These are phyloP conservation scores for Elaphurus davidianus DNA, from an alignment of 2,113 vertebrate species.

Conservation along the genomic window DNA sequence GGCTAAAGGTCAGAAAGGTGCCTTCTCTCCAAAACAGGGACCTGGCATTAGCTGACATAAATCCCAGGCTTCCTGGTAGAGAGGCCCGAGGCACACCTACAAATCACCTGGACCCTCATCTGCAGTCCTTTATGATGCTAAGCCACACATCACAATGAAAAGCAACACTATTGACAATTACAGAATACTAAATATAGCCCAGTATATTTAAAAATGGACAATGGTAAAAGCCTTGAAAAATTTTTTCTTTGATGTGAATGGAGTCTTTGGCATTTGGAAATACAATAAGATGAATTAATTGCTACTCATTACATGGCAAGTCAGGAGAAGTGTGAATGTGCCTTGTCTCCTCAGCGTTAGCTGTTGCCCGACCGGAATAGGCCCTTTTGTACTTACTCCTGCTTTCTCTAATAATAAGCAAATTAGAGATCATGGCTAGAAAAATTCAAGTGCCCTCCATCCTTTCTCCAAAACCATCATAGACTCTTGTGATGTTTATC, in stretches of 20 bases:
- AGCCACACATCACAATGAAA: conserved; percentile 64
- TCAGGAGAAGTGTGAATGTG: conserved; percentile 90
- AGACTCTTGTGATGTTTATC: conserved; percentile 86
- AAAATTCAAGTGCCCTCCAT: conserved; percentile 85
- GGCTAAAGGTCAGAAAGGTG: neutral
- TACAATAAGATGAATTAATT: conserved; percentile 93
- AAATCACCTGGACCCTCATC: conserved; percentile 57
- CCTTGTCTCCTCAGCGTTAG: conserved; percentile 89
- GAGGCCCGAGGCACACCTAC: conserved; percentile 57
- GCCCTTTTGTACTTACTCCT: conserved; percentile 95
- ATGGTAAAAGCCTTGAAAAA: conserved; percentile 85
- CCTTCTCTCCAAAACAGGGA: neutral
- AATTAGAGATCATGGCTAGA: conserved; percentile 93
- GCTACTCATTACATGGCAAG: conserved; percentile 89
- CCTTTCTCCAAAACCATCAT: conserved; percentile 86
- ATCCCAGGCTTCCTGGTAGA: conserved; percentile 59
- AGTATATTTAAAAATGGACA: conserved; percentile 82
- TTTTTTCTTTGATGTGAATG: conserved; percentile 90
- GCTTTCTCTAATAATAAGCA: conserved; percentile 96
- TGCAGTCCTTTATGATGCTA: conserved; percentile 75
- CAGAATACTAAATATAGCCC: conserved; percentile 83
- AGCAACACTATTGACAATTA: conserved; percentile 80
- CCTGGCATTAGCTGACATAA: neutral
- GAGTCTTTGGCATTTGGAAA: conserved; percentile 90
- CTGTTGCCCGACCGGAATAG: conserved; percentile 90